Percentiles rank a stretch among this genome's conserved stretches.
These are phyloP conservation scores for Rhinolophus sinicus DNA, from an alignment of 2,113 vertebrate species.

Conservation along the genomic window DNA sequence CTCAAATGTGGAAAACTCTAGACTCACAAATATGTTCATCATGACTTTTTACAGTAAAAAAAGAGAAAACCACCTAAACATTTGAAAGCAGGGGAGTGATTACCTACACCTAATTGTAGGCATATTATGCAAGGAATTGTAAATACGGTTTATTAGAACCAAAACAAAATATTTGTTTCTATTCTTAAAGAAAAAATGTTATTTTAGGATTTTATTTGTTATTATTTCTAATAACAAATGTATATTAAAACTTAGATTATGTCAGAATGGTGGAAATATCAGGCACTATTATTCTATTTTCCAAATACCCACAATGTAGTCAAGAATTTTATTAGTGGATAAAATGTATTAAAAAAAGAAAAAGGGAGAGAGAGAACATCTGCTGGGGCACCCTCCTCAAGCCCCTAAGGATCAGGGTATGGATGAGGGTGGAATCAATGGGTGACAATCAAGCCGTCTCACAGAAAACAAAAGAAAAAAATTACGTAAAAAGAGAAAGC, in stretches of 20 bases:
- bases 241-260: neutral
- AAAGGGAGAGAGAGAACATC: neutral
- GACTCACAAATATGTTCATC: neutral
- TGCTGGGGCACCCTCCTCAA: neutral
- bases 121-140: neutral
- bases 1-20: neutral
- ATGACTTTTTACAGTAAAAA: neutral
- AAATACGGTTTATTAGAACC: neutral
- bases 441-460: slow-evolving; percentile 63
- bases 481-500: neutral
- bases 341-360: neutral
- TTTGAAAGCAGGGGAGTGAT: neutral
- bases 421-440: neutral
- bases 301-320: neutral
- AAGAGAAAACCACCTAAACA: neutral
- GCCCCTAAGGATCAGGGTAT: neutral
- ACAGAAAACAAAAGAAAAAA: neutral
- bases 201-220: neutral
- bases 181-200: neutral
- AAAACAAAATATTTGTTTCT: neutral
- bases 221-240: neutral
- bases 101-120: neutral
- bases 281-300: neutral
- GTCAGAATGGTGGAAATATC: neutral
- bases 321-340: neutral